A percentile compares a stretch with the other conserved stretches of the same genome.
Conservation (phyloP, 2,113 vertebrate genomes). For the Ciconia maguari region DNA sequence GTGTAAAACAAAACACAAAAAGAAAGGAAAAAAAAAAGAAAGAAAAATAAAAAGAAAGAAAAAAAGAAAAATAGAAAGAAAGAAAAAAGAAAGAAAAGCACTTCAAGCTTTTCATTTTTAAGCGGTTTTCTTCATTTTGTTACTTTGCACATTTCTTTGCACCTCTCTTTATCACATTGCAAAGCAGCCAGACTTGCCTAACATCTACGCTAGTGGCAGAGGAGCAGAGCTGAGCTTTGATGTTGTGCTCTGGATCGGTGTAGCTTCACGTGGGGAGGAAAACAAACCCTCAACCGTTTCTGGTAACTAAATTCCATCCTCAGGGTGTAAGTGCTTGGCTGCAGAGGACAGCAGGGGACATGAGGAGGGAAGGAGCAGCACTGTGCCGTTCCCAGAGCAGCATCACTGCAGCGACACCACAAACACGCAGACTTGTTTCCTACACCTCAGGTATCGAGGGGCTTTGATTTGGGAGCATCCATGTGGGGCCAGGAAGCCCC, state of each 20-base stretch:
- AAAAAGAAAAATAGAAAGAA: rapidly evolving
- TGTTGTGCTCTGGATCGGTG: neutral
- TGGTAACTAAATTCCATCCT: neutral
- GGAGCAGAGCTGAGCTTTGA: neutral
- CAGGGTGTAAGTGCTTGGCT: neutral
- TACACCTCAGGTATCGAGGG: neutral
- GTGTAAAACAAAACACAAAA: neutral
- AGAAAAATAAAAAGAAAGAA: too few species aligned
- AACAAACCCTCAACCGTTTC: neutral
- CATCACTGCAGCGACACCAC: neutral
- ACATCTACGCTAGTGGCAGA: rapidly evolving
- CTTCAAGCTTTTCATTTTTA: neutral
- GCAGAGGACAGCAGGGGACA: rapidly evolving
- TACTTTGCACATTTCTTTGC: neutral
- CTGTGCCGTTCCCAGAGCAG: neutral
- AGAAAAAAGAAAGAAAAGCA: neutral
- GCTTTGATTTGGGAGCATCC: neutral
- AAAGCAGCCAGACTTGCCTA: neutral
- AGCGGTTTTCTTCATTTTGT: neutral
- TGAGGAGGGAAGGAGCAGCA: rapidly evolving
- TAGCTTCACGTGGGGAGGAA: neutral
- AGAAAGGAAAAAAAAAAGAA: rapidly evolving
- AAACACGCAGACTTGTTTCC: neutral
- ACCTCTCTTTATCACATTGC: neutral
- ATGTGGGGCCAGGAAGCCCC: neutral